A percentile compares a stretch with the other conserved stretches of the same genome.
Evolutionary conservation across 2,888 invertebrate genomes (phyloP).

Genomic region (Chesias legatella): DNA sequence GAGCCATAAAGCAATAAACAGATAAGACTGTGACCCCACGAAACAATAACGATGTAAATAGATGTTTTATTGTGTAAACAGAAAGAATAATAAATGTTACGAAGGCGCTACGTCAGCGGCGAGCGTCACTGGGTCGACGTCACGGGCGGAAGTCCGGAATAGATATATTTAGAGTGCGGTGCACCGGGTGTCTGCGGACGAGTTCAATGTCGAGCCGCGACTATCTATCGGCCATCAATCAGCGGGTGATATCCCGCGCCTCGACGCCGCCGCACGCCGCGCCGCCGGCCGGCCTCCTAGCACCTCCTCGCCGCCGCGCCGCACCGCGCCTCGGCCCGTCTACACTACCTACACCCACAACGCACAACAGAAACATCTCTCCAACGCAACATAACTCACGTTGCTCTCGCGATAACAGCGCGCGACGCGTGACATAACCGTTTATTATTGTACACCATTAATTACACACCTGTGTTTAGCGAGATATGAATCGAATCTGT

Average conservation of each 20-base stretch:
- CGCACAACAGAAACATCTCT: constrained; percentile 17
- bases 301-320: constrained; percentile 21
- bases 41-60: constrained; percentile 73
- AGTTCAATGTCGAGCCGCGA: constrained; percentile 74
- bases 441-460: constrained; percentile 44
- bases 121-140: constrained; percentile 65
- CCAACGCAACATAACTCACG: constrained; percentile 28
- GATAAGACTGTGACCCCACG: constrained; percentile 70
- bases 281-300: constrained; percentile 20
- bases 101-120: constrained; percentile 58
- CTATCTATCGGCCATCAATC: constrained; percentile 78
- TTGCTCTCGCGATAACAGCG: constrained; percentile 37
- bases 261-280: constrained; percentile 22
- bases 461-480: constrained; percentile 48
- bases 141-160: constrained; percentile 73
- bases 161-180: constrained; percentile 65
- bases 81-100: constrained; percentile 69
- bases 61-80: constrained; percentile 75
- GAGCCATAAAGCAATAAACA: constrained; percentile 65
- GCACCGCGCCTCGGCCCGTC: not conserved
- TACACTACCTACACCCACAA: constrained; percentile 8
- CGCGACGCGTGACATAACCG: constrained; percentile 40
- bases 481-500: constrained; percentile 51
- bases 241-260: constrained; percentile 38
- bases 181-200: constrained; percentile 43